Evolutionary conservation across 2,888 invertebrate species (phyloP), one percentile per base, ranked within the genome.

Genomic region (Drosophila setosimentum): DNA sequence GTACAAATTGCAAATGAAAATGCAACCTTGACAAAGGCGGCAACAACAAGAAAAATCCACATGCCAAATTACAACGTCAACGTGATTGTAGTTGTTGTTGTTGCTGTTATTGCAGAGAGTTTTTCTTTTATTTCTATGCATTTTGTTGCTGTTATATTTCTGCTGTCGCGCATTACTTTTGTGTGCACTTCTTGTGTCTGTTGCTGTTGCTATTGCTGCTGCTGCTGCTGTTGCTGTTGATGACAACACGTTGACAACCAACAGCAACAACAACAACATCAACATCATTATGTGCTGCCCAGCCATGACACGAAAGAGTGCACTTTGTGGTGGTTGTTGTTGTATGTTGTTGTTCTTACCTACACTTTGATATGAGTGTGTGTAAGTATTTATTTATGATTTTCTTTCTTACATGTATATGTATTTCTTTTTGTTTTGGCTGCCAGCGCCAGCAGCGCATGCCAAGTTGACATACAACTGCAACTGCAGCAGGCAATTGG

Each of bases 11-110:
- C 69, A 83, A 85, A 85, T 72, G 80, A 74, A 83, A 87, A 82
- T 82, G 71, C 75, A 88, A 88, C 83, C 83, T 83, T 88, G 80
- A 81, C 79, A 89, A 81, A 81, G 79, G 61, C 74, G 63, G 57
- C 80, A 74, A 62, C 72, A 37, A 55, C 35, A 54, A 27, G 63
- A 45, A 72, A 71, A 80, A 33, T 33, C 64, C 78, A 70, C 65
- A 63, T 70, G 83, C 69, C 68, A 83, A 88, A 87, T 82, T 87
- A 86, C 86, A 83, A 70, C 68, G 69, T 76, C 81, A 88, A 78
- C 73, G 64, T 69, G 60, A 50, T 60, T 62, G 48, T 49, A 54
- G 60, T 53, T 61, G 63, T 51, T 57, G 60, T 49, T 40, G 59
- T 33, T 32, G 51, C 50, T 61, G 79, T 45, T 50, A 45, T 32